Percentiles rank a stretch among this genome's conserved stretches.
Evolutionary conservation across 2,113 vertebrate genomes (phyloP).

Genomic region (Ailurus styani): DNA sequence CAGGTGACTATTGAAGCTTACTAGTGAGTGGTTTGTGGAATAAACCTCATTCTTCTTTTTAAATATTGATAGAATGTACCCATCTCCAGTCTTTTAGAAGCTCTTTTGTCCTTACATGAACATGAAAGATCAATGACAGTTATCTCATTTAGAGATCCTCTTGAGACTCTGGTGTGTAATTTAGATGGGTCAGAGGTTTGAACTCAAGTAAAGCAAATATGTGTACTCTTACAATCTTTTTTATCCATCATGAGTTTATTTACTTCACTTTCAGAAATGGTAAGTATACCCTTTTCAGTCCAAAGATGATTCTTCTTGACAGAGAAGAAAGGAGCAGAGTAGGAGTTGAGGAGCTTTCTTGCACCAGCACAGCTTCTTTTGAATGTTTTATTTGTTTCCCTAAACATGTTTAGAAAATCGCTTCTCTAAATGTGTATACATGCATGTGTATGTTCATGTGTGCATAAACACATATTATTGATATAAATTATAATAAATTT

Average conservation of each 20-base stretch:
- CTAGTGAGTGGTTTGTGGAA: background rate
- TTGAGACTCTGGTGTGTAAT: background rate
- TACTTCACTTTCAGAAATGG: background rate
- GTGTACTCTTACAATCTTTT: background rate
- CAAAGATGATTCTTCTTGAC: background rate
- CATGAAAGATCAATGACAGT: background rate
- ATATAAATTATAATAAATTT: background rate
- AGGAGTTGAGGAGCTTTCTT: background rate
- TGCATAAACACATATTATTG: background rate
- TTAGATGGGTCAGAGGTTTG: background rate
- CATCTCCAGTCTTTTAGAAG: background rate
- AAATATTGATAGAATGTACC: constrained; percentile 30
- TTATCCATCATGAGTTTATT: background rate
- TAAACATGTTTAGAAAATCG: background rate
- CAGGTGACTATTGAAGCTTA: background rate
- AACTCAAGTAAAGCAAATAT: background rate
- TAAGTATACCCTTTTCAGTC: background rate
- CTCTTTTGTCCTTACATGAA: background rate
- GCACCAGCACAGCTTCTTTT: background rate
- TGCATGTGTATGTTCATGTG: background rate
- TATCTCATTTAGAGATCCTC: background rate
- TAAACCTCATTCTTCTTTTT: background rate
- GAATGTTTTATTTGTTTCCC: background rate
- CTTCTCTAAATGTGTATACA: background rate
- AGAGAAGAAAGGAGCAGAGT: background rate